These are phyloP conservation scores for Poecilia wingei DNA, from an alignment of 2,797 vertebrate genomes.

Conservation along the genomic window DNA sequence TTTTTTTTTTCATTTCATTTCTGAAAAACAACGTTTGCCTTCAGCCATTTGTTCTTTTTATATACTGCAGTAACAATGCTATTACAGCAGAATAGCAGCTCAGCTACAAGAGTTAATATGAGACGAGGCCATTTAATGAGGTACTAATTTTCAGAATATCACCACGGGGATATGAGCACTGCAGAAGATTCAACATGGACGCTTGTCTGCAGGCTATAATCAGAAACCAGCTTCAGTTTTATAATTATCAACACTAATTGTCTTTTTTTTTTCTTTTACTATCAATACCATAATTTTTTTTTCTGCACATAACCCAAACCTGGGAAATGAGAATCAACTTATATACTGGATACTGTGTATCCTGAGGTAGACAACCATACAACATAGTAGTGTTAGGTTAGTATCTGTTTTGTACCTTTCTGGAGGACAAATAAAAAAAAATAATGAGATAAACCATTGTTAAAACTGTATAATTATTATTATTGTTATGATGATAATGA, in stretches of 20 bases:
- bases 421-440: slow-evolving; percentile 87
- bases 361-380: slow-evolving; percentile 95
- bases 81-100: slow-evolving; percentile 73
- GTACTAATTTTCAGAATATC: slow-evolving; percentile 72
- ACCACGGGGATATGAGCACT: slow-evolving; percentile 62
- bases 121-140: slow-evolving; percentile 69
- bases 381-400: slow-evolving; percentile 94
- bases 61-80: slow-evolving; percentile 67
- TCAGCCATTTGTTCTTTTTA: slow-evolving; percentile 59
- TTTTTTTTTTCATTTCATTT: slow-evolving; percentile 14
- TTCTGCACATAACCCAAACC: slow-evolving; percentile 85
- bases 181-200: slow-evolving; percentile 58
- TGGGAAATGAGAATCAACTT: slow-evolving; percentile 93
- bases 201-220: slow-evolving; percentile 71
- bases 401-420: slow-evolving; percentile 97
- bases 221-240: slow-evolving; percentile 77
- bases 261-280: slow-evolving; percentile 73
- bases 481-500: slow-evolving; percentile 75
- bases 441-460: slow-evolving; percentile 87
- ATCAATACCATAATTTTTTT: slow-evolving; percentile 78
- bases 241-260: slow-evolving; percentile 76
- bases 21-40: slow-evolving; percentile 60
- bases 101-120: slow-evolving; percentile 56
- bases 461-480: slow-evolving; percentile 92
- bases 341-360: slow-evolving; percentile 99